Base-by-base conservation (phyloP, 1,140 invertebrate species). In the Phthorimaea operculella region DNA sequence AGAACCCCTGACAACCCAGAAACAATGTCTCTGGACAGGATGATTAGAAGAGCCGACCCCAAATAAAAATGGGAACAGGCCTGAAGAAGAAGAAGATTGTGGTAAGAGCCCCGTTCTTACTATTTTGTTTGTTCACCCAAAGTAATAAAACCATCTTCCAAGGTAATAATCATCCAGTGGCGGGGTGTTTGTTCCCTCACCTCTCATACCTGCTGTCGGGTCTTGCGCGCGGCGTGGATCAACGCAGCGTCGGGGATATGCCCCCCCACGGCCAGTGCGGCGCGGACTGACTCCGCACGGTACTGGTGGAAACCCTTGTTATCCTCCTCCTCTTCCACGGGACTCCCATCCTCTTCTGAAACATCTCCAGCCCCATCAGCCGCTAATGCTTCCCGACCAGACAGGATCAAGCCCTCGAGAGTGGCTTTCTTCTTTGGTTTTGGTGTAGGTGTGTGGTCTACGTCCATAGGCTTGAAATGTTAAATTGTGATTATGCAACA, bases 241-340 rank as follows among this genome's bases (percentile, higher is more conserved):
- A 96, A 93, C 39, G 95, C 96, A 9, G 97, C 96, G 89, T 98
- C 96, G 15, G 97, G 97, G 72, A 99, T 98, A 66, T 91, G 91
- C 49, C 96, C 97, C 28, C 71, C 76, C 83, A 91, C 93, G 85
- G 94, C 91, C 57, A 95, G 66, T 55, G 83, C 75, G 21, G 83
- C 85, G 33, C 85, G 74, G 48, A 87, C 83, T 8, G 75, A 72
- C 59, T 85, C 82, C 39, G 81, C 74, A 16, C 80, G 79, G 68
- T 79, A 83, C 62, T 61, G 70, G 62, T 81, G 81, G 68, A 81
- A 82, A 58, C 75, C 75, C 66, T 74, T 72, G 59, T 64, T 71
- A 58, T 82, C 77, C 51, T 87, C 82, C 12, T 73, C 63, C 0
- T 60, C 67, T 45, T 83, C 79, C 42, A 81, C 83, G 33, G 88